Conservation (phyloP, 2,888 invertebrate species). For the Caenorhabditis virilis region DNA sequence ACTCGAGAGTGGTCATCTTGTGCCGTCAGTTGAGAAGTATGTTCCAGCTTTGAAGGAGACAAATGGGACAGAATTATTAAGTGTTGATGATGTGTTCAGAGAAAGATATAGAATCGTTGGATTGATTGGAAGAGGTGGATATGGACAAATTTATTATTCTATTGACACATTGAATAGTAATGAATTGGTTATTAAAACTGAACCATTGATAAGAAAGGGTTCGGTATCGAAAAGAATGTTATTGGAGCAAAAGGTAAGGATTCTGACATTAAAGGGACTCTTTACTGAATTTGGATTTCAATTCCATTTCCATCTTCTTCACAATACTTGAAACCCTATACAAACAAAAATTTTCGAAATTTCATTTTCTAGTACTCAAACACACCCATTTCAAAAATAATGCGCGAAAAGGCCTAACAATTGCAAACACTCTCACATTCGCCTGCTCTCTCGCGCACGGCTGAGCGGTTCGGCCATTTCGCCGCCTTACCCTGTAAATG, state of each 20-base stretch:
- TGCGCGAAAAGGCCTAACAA: no score
- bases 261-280: no score
- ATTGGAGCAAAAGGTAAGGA: slow-evolving; percentile 50
- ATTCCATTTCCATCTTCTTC: no score
- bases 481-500: no score
- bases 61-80: slow-evolving; percentile 26
- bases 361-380: no score
- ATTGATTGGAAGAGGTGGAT: slow-evolving; percentile 52
- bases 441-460: no score
- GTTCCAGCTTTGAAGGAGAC: slow-evolving; percentile 22
- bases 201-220: slow-evolving; percentile 41
- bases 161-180: slow-evolving; percentile 30
- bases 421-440: no score
- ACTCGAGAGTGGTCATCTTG: slow-evolving; percentile 23
- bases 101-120: slow-evolving; percentile 38
- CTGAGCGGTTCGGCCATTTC: no score
- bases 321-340: no score
- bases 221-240: slow-evolving; percentile 47
- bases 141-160: slow-evolving; percentile 54
- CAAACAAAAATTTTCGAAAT: no score
- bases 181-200: slow-evolving; percentile 51
- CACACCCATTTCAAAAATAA: no score
- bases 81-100: slow-evolving; percentile 36
- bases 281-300: no score
- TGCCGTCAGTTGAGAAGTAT: slow-evolving; percentile 29